Conservation (phyloP, 2,113 vertebrate genomes). For the Toxotes chatareus region DNA sequence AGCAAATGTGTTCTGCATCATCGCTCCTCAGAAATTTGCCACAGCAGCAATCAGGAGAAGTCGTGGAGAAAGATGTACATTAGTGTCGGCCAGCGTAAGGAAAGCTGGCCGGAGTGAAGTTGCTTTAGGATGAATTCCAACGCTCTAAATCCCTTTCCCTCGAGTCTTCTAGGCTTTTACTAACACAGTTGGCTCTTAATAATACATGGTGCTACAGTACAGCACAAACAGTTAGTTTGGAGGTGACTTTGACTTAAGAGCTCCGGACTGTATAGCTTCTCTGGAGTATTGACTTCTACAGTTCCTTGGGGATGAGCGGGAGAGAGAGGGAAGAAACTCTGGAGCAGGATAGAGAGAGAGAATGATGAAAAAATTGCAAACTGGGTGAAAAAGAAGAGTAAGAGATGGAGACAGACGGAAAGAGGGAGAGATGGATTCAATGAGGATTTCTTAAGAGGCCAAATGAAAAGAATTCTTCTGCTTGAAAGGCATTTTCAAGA, state of each 20-base stretch:
- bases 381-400: slow-evolving; percentile 9
- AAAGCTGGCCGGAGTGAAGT: slow-evolving; percentile 37
- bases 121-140: slow-evolving; percentile 64
- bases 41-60: slow-evolving; percentile 11
- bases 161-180: slow-evolving; percentile 58
- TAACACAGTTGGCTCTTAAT: slow-evolving; percentile 56
- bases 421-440: slow-evolving; percentile 19
- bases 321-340: slow-evolving; percentile 8
- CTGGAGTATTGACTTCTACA: slow-evolving; percentile 42
- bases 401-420: slow-evolving; percentile 14
- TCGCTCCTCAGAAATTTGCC: slow-evolving; percentile 21
- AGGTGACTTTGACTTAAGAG: slow-evolving; percentile 75
- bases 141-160: slow-evolving; percentile 59
- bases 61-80: slow-evolving; percentile 19
- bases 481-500: slow-evolving; percentile 54
- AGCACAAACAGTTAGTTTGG: slow-evolving; percentile 52
- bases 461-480: slow-evolving; percentile 35
- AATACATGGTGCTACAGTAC: slow-evolving; percentile 51
- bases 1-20: slow-evolving; percentile 14
- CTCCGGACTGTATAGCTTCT: slow-evolving; percentile 32
- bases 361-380: slow-evolving; percentile 13
- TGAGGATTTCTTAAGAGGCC: slow-evolving; percentile 35
- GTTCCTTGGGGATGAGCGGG: slow-evolving; percentile 39
- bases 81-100: not conserved
- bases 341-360: not conserved